These are phyloP conservation scores for Chorisops tibialis DNA, from an alignment of 2,888 invertebrate species.

Conservation along the genomic window DNA sequence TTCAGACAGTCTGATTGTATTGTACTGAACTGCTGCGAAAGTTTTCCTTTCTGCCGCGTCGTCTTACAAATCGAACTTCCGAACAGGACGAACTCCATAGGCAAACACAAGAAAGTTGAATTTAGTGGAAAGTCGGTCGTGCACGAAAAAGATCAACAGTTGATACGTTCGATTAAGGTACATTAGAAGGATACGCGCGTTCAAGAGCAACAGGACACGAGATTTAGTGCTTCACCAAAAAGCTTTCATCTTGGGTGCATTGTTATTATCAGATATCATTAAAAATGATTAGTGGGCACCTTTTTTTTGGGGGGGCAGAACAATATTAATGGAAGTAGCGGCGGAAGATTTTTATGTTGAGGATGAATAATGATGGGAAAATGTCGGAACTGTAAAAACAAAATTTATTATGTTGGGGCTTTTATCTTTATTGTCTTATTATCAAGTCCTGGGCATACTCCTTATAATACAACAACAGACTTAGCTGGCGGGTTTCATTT, in stretches of 20 bases:
- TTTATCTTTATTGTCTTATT: no score
- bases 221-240: neutral
- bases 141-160: neutral
- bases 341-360: no score
- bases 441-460: no score
- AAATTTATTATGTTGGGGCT: no score
- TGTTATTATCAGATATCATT: constrained; percentile 8
- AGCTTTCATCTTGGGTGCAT: neutral
- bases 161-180: neutral
- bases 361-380: no score
- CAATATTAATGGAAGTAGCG: no score
- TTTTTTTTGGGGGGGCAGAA: no score
- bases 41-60: neutral
- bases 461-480: no score
- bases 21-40: neutral
- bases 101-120: no score
- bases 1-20: neutral
- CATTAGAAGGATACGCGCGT: neutral
- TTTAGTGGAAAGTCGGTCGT: neutral
- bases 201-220: neutral
- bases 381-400: no score
- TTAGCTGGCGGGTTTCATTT: no score
- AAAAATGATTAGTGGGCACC: neutral
- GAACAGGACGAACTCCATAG: neutral
- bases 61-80: neutral